Evolutionary conservation across 2,797 vertebrate genomes (phyloP).

Genomic region (Liparis tanakae): DNA sequence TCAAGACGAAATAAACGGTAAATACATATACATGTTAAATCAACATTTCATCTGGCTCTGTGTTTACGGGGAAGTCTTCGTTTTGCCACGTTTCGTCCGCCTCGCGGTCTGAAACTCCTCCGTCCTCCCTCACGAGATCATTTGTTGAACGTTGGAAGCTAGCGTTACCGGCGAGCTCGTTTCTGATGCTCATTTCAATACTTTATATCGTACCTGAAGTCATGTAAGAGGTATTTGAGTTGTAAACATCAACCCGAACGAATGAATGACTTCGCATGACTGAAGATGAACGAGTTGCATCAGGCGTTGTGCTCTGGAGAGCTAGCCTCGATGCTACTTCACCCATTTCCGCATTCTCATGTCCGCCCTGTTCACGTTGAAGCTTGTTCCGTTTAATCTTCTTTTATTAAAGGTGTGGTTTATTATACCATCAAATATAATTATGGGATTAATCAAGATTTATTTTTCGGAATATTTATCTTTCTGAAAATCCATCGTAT

Average conservation of each 20-base stretch:
- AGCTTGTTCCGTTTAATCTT: slow-evolving; percentile 25
- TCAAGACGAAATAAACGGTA: slow-evolving; percentile 25
- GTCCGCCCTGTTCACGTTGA: slow-evolving; percentile 48
- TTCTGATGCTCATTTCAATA: background rate
- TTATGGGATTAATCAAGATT: fast-evolving
- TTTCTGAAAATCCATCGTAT: background rate
- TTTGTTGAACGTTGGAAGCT: slow-evolving; percentile 37
- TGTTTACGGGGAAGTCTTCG: background rate
- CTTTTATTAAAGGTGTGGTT: background rate
- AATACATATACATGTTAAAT: fast-evolving
- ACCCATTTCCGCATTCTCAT: slow-evolving; percentile 72
- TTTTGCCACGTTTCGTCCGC: background rate
- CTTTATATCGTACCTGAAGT: background rate
- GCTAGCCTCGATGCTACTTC: slow-evolving; percentile 57
- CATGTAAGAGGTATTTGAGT: background rate
- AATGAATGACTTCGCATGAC: fast-evolving
- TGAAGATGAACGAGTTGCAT: fast-evolving
- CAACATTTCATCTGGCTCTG: fast-evolving
- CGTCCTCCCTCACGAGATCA: slow-evolving; percentile 4
- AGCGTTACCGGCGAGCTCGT: slow-evolving; percentile 43
- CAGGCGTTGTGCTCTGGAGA: background rate
- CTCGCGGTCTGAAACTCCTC: slow-evolving; percentile 4
- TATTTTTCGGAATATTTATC: fast-evolving
- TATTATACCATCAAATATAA: background rate
- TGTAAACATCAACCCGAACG: background rate